Evolutionary conservation across 2,888 invertebrate species (phyloP).

Genomic region (Apotomis turbidana): DNA sequence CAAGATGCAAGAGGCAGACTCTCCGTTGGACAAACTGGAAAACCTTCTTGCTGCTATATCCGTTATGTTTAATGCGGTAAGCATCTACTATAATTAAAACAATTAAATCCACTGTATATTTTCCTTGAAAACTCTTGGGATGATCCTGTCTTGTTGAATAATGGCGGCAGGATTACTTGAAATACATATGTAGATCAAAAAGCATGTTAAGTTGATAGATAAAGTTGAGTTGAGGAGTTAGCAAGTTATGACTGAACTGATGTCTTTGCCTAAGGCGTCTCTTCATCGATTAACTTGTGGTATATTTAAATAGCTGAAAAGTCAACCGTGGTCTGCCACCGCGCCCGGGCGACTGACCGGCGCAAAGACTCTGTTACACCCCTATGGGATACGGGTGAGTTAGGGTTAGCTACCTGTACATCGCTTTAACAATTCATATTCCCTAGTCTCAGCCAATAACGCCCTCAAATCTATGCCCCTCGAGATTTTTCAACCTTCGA

Average conservation of each 20-base stretch:
- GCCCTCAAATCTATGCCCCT: constrained; percentile 6
- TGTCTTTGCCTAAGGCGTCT: constrained; percentile 17
- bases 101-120: no score
- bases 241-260: constrained; percentile 23
- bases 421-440: constrained; percentile 12
- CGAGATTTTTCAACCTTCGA: not conserved
- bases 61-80: constrained; percentile 91
- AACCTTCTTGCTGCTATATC: constrained; percentile 94
- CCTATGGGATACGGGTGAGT: constrained; percentile 42
- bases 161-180: not conserved
- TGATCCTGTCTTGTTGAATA: not conserved
- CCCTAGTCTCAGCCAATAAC: constrained; percentile 13
- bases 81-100: constrained; percentile 50
- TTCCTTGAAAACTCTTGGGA: not conserved
- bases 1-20: constrained; percentile 94
- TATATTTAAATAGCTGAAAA: constrained; percentile 41
- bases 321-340: constrained; percentile 35
- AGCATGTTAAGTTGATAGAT: not conserved
- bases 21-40: constrained; percentile 96
- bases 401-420: constrained; percentile 25
- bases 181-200: not conserved
- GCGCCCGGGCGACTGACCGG: constrained; percentile 37
- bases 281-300: constrained; percentile 33
- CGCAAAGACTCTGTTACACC: constrained; percentile 36
- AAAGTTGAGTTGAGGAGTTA: constrained; percentile 28